Evolutionary conservation across 2,888 invertebrate species (phyloP).

Genomic region (Meiosimyza platycephala): DNA sequence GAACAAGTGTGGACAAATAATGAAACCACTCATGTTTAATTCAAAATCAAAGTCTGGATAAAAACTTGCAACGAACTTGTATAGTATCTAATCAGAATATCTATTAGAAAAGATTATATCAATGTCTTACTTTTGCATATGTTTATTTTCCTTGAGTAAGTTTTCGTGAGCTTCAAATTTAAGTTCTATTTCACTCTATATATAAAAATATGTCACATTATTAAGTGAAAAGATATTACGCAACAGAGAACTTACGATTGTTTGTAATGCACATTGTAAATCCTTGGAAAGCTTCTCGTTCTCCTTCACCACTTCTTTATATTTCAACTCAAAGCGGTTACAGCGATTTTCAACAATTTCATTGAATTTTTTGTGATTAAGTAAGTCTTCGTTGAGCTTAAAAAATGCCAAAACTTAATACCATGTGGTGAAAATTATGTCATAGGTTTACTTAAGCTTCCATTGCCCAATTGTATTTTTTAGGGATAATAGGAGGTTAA

Average conservation of each 20-base stretch:
- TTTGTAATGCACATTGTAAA: conserved; percentile 55
- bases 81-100: too few species aligned
- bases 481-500: too few species aligned
- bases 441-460: too few species aligned
- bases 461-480: too few species aligned
- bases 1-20: too few species aligned
- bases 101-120: too few species aligned
- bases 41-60: too few species aligned
- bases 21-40: too few species aligned
- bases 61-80: too few species aligned
- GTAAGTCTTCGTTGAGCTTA: conserved; percentile 47
- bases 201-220: neutral
- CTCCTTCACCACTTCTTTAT: conserved; percentile 52
- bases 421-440: too few species aligned
- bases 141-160: conserved; percentile 72
- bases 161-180: conserved; percentile 72
- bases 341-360: conserved; percentile 62
- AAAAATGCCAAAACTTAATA: neutral
- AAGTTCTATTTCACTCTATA: conserved; percentile 70
- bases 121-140: conserved; percentile 65
- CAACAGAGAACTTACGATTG: conserved; percentile 13
- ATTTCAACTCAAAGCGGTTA: conserved; percentile 54
- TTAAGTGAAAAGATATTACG: neutral
- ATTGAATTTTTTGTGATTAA: conserved; percentile 50
- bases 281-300: conserved; percentile 59